Evolutionary conservation across 2,797 vertebrate genomes (phyloP).

Genomic region (Paguma larvata): DNA sequence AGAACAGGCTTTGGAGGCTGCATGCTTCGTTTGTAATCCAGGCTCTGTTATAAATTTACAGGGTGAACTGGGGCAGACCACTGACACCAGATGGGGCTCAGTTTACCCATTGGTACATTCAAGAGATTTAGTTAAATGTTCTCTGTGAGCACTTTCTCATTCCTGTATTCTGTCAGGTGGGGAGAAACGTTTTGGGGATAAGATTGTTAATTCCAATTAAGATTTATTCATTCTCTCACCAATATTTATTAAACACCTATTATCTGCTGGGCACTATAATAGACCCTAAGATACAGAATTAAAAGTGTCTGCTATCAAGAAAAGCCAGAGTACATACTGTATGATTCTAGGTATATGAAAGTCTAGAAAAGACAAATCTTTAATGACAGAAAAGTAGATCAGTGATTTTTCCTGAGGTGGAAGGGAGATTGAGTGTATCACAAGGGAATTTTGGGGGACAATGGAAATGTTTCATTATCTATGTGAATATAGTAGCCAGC

Average conservation of each 20-base stretch:
- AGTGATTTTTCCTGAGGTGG: constrained; percentile 3
- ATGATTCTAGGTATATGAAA: background rate
- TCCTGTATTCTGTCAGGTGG: background rate
- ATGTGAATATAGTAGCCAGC: background rate
- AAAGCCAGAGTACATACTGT: background rate
- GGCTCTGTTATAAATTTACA: background rate
- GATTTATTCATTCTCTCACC: constrained; percentile 25
- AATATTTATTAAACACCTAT: background rate
- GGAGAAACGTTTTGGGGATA: background rate
- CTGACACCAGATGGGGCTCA: background rate
- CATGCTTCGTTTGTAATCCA: background rate
- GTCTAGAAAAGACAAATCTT: background rate
- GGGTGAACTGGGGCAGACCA: background rate
- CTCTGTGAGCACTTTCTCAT: background rate
- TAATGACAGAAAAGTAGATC: background rate
- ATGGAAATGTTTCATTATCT: background rate
- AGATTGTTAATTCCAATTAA: background rate
- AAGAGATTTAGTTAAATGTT: background rate
- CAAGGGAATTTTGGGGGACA: background rate
- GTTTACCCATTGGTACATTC: background rate
- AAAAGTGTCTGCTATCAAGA: background rate
- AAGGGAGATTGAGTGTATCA: background rate
- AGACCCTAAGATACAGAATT: background rate
- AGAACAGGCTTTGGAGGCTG: background rate
- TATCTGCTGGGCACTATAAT: background rate